Base-by-base conservation (phyloP, 1,140 invertebrate genomes). In the Drosophila santomea region DNA sequence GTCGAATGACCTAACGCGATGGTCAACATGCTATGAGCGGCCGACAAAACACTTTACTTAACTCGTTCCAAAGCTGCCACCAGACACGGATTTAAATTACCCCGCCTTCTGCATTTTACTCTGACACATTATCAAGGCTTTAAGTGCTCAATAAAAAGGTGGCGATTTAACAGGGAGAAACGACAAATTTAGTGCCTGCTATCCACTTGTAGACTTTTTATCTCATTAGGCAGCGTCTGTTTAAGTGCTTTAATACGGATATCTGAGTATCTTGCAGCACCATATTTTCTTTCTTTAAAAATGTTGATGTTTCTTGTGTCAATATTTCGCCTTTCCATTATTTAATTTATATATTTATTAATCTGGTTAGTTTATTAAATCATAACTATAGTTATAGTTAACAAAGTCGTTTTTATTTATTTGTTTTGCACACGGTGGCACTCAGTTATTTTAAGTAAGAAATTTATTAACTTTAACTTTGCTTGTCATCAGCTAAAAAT, bases 41-140 rank as follows among this genome's bases (percentile, higher is more conserved):
- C 56, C 63, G 74, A 62, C 73, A 77, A 76, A 77, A 77, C 73
- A 69, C 73, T 76, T 77, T 76, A 56, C 63, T 77, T 69, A 71
- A 69, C 67, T 41, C 51, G 25, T 38, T 69, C 25, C 43, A 69
- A 71, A 71, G 64, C 57, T 43, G 55, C 58, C 56, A 36, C 56
- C 43, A 61, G 63, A 58, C 63, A 41, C 15, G 51, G 64, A 57
- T 71, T 69, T 69, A 48, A 71, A 15, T 39, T 35, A 14, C 43
- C 23, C 32, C 14, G 4, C 14, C 23, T 17, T n/a, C 14, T 14
- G 47, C 23, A 7, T 28, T 32, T 74, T 50, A 12, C 17, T 45
- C 17, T 23, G 43, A 45, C 43, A 20, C 43, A 45, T 45, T 45
- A 59, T 57, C 62, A 55, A 41, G 73, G 38, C 55, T 52, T 77